Conservation (phyloP, 2,113 vertebrate species). For the Pseudorectes ferrugineus region DNA sequence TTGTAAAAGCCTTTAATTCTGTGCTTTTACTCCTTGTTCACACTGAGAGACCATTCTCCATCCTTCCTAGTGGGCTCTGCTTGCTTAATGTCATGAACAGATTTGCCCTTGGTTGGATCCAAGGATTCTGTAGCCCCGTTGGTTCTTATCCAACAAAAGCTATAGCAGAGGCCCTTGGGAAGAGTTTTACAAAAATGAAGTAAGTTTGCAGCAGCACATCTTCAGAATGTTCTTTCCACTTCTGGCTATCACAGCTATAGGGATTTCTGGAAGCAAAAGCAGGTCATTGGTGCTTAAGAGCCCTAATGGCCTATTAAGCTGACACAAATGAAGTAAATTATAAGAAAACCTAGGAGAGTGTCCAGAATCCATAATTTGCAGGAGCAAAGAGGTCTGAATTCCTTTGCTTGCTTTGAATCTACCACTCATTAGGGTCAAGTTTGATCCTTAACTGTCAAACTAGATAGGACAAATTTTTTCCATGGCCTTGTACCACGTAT, state of each 20-base stretch:
- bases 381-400: neutral
- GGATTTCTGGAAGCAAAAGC: neutral
- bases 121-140: neutral
- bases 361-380: neutral
- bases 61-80: neutral
- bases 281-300: neutral
- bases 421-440: neutral
- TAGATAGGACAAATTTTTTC: neutral
- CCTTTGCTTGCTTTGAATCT: neutral
- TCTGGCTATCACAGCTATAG: neutral
- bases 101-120: neutral
- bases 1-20: neutral
- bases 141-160: neutral
- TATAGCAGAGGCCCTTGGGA: neutral
- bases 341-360: neutral
- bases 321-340: neutral
- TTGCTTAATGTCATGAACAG: neutral
- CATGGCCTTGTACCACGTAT: fast-evolving
- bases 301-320: neutral
- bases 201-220: neutral
- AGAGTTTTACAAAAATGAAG: neutral
- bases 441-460: neutral
- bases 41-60: neutral
- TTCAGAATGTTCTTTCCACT: neutral
- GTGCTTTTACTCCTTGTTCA: neutral